Conservation (phyloP, 2,113 vertebrate genomes). For the Tenebrosternarchus preto region DNA sequence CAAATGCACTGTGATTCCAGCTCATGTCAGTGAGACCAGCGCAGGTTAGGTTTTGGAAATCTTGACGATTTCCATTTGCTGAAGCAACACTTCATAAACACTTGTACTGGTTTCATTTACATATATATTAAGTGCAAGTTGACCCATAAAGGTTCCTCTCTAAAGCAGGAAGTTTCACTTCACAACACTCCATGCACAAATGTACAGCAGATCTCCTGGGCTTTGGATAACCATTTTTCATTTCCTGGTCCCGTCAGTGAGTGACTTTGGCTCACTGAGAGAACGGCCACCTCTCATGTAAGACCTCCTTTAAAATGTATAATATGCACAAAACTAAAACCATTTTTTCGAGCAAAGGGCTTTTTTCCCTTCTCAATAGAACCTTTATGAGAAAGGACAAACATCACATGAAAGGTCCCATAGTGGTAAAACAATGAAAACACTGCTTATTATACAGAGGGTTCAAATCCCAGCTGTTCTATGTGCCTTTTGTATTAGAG, state of each 20-base stretch:
- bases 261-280: background rate
- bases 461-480: background rate
- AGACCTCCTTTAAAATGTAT: constrained; percentile 10
- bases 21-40: background rate
- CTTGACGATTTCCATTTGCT: background rate
- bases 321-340: background rate
- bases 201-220: constrained; percentile 28
- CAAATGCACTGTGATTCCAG: background rate
- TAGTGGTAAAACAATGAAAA: background rate
- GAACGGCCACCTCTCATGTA: background rate
- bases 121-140: constrained; percentile 56
- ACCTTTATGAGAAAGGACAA: background rate
- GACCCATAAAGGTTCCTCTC: constrained; percentile 35
- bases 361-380: background rate
- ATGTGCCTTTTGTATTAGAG: background rate
- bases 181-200: constrained; percentile 26
- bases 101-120: constrained; percentile 45
- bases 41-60: background rate
- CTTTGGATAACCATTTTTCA: constrained; percentile 37
- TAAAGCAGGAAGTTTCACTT: constrained; percentile 24
- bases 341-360: background rate
- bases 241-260: constrained; percentile 22
- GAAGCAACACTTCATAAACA: constrained; percentile 16
- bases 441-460: background rate
- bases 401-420: background rate